These are phyloP conservation scores for Alouatta palliata DNA, from an alignment of 2,113 vertebrate genomes.

Conservation along the genomic window DNA sequence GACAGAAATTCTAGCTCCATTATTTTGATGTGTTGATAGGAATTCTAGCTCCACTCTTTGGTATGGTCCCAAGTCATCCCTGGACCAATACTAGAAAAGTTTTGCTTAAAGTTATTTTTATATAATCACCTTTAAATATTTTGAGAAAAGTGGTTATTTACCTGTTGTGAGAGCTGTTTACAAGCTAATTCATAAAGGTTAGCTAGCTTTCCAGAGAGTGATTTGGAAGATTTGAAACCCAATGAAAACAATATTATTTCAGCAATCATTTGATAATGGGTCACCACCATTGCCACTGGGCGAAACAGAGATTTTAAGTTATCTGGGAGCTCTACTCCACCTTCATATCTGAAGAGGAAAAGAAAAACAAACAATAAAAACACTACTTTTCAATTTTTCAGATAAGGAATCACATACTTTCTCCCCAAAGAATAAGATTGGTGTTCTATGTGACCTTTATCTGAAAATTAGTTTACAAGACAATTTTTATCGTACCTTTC, in stretches of 20 bases:
- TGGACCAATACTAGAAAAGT: not conserved
- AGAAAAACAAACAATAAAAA: slow-evolving; percentile 43
- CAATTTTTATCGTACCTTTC: not conserved
- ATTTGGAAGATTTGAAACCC: slow-evolving; percentile 81
- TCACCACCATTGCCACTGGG: slow-evolving; percentile 82
- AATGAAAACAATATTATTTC: slow-evolving; percentile 81
- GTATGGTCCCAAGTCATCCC: not conserved
- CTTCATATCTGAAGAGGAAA: slow-evolving; percentile 71
- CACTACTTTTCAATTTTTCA: not conserved
- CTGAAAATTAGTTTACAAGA: not conserved
- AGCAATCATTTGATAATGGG: slow-evolving; percentile 80
- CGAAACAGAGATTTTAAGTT: slow-evolving; percentile 83
- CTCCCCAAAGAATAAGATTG: not conserved
- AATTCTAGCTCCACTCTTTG: not conserved
- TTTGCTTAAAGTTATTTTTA: not conserved
- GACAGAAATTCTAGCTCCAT: not conserved
- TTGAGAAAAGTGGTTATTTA: slow-evolving; percentile 51
- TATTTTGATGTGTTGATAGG: not conserved
- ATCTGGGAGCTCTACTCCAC: slow-evolving; percentile 80
- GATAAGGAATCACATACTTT: not conserved
- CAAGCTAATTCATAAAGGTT: slow-evolving; percentile 76
- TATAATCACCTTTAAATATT: not conserved
- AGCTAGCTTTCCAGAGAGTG: slow-evolving; percentile 79
- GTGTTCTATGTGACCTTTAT: not conserved
- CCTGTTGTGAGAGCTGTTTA: slow-evolving; percentile 82